Conservation (phyloP, 1,140 invertebrate genomes). For the Eueides isabella region DNA sequence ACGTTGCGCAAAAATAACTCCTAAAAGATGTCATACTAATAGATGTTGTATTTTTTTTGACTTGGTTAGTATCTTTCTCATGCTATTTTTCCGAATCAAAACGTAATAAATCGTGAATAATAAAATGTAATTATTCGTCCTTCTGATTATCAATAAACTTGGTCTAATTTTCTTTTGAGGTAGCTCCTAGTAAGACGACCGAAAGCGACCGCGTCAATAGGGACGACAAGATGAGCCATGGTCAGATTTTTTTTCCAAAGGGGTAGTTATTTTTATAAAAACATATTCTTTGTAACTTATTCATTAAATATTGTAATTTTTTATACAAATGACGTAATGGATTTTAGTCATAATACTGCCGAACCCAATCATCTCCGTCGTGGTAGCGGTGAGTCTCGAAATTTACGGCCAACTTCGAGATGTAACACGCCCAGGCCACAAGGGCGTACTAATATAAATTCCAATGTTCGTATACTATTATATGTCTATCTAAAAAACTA, state of each 20-base stretch:
- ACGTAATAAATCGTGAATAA: no score
- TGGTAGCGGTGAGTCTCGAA: conserved; percentile 54
- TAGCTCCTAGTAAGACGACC: conserved; percentile 57
- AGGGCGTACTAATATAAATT: conserved; percentile 32
- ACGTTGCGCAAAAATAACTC: conserved; percentile 62
- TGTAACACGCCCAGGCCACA: conserved; percentile 37
- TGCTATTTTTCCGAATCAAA: not conserved
- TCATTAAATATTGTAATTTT: not conserved
- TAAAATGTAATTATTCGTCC: not conserved
- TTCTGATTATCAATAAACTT: conserved; percentile 9
- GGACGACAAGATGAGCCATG: conserved; percentile 51
- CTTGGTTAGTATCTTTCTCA: conserved; percentile 53
- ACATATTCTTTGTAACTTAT: conserved; percentile 7
- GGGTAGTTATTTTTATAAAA: conserved; percentile 38
- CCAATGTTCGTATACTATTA: conserved; percentile 17
- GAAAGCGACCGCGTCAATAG: conserved; percentile 54
- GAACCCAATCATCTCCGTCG: conserved; percentile 39
- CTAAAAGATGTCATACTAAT: conserved; percentile 51
- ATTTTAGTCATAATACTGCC: conserved; percentile 26
- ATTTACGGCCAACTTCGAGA: conserved; percentile 32
- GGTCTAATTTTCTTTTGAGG: conserved; percentile 31
- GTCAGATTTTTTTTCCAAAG: conserved; percentile 41
- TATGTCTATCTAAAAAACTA: not conserved
- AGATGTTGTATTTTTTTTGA: conserved; percentile 59
- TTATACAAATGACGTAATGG: conserved; percentile 15